Base-by-base conservation (phyloP, 2,797 vertebrate species). In the Anolis apletophallus region DNA sequence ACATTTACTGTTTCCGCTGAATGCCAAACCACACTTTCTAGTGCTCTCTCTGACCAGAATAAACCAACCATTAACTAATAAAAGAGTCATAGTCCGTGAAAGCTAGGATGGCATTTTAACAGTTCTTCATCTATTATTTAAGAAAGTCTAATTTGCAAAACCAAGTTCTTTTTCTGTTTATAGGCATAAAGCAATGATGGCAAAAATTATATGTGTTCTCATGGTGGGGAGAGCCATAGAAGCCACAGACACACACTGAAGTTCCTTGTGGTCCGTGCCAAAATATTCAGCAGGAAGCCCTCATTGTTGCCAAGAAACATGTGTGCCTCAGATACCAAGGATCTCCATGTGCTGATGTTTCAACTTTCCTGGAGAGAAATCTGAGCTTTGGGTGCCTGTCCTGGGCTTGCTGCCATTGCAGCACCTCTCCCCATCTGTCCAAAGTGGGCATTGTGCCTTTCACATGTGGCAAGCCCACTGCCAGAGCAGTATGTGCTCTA, bases 11-110 rank as follows among this genome's bases (percentile, higher is more conserved):
- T 94, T 89, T 57, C 75, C 40, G 81, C 86, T 92, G 89, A 93
- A 93, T 96, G 94, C 94, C 95, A 95, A 92, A 90, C 91, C 90
- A 85, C 91, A 92, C 61, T 68, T 93, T 87, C 92, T 95, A 88
- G 88, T 92, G 86, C 94, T 93, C 91, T 96, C 94, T 96, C 94
- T 90, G 92, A 95, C 89, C 92, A 95, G 95, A 84, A 93, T 92
- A 94, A 94, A 92, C 89, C 92, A 93, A 94, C 90, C 85, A 95
- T 93, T 93, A 95, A 93, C 92, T 91, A 95, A 92, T 94, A 93
- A 95, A 91, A 93, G 85, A 93, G 90, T 89, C 88, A 90, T 89
- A 94, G 88, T 90, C 93, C 88, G 90, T 90, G 90, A 95, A 95
- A 95, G 89, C 88, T 86, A 87, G 88, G 85, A 93, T 85, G 89